A percentile compares a stretch with the other conserved stretches of the same genome.
Conservation (phyloP, 1,140 invertebrate species). For the Aphelinus atriplicis region DNA sequence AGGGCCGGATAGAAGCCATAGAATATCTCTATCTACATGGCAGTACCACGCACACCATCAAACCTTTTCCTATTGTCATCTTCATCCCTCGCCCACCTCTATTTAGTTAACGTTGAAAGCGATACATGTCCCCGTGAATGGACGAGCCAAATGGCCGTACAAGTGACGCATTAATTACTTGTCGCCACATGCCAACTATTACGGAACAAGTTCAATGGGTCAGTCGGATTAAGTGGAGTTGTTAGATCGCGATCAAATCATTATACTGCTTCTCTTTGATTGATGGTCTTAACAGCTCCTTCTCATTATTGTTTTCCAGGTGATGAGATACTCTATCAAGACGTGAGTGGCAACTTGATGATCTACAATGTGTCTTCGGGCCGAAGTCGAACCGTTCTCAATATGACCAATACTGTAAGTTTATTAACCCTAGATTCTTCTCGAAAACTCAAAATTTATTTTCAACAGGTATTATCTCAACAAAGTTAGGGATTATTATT, state of each 20-base stretch:
- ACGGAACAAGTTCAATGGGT: background rate
- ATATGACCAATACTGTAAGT: constrained; percentile 55
- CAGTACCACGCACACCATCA: background rate
- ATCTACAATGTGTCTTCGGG: constrained; percentile 54
- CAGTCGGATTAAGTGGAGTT: background rate
- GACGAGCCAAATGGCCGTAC: background rate
- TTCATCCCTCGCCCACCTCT: background rate
- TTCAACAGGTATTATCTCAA: too few species aligned
- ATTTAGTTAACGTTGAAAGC: background rate
- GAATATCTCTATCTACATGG: background rate
- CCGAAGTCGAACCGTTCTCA: constrained; percentile 47
- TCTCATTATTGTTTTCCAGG: constrained; percentile 51
- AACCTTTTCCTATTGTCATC: too few species aligned
- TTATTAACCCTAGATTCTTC: too few species aligned
- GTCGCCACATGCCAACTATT: background rate
- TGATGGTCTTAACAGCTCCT: background rate
- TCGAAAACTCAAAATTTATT: too few species aligned
- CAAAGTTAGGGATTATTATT: too few species aligned
- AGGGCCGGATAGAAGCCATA: too few species aligned
- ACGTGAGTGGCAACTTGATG: constrained; percentile 57
- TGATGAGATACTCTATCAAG: constrained; percentile 59
- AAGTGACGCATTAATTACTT: background rate
- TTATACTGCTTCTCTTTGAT: too few species aligned
- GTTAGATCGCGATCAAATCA: too few species aligned
- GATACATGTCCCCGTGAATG: background rate